These are phyloP conservation scores for Galeopsomyia nigrocyanea DNA, from an alignment of 2,888 invertebrate genomes.

Conservation along the genomic window DNA sequence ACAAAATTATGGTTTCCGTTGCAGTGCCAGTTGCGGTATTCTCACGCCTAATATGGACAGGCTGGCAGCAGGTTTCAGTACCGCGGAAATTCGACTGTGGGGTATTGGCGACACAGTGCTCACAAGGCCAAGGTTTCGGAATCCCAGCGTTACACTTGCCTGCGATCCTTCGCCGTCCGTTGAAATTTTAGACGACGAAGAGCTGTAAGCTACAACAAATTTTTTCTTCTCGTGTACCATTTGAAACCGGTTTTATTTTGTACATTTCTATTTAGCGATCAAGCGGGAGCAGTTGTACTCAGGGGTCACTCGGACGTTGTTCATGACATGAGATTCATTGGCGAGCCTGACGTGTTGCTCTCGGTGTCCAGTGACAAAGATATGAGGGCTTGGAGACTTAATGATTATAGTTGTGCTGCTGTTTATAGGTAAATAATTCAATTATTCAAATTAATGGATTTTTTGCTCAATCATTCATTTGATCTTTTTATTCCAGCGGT, in stretches of 20 bases:
- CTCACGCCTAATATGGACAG: constrained; percentile 76
- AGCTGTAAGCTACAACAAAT: constrained; percentile 67
- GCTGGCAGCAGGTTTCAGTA: constrained; percentile 79
- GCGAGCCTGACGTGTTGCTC: constrained; percentile 76
- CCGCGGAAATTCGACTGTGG: constrained; percentile 80
- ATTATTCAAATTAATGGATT: constrained; percentile 15
- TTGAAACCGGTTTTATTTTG: constrained; percentile 1
- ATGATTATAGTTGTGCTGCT: constrained; percentile 78
- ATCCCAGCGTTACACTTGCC: constrained; percentile 70
- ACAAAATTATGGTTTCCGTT: neutral
- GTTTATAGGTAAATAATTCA: constrained; percentile 73
- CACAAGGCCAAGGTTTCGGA: constrained; percentile 59
- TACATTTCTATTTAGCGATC: constrained; percentile 67
- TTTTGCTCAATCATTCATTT: neutral
- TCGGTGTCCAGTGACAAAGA: constrained; percentile 84
- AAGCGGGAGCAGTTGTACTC: constrained; percentile 75
- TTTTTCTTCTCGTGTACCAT: constrained; percentile 3
- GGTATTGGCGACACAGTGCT: constrained; percentile 71
- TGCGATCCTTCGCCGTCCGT: constrained; percentile 71
- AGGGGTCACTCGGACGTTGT: constrained; percentile 82
- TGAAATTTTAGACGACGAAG: constrained; percentile 61
- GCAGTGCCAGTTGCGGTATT: constrained; percentile 74
- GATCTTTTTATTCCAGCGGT: constrained; percentile 72
- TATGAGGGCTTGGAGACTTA: constrained; percentile 81
- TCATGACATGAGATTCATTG: constrained; percentile 76